These are phyloP conservation scores for Lampropteryx suffumata DNA, from an alignment of 2,888 invertebrate species.

Conservation along the genomic window DNA sequence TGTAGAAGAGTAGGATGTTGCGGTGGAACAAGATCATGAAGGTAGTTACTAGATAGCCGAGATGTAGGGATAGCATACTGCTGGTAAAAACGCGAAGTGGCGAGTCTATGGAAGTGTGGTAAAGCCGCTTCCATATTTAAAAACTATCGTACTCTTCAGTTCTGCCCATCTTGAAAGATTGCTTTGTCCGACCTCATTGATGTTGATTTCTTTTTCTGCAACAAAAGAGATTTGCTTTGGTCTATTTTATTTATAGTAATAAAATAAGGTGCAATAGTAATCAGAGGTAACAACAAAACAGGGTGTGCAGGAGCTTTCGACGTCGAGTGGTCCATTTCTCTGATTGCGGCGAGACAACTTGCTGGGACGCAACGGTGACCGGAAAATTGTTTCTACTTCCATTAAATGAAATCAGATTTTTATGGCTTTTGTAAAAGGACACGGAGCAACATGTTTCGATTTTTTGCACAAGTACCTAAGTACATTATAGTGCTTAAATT, in stretches of 20 bases:
- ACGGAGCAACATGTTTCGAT: too few relatives aligned
- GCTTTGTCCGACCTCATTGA: conserved; percentile 28
- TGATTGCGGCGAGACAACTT: conserved; percentile 72
- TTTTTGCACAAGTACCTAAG: too few relatives aligned
- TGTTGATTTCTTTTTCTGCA: conserved; percentile 43
- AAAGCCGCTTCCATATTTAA: conserved; percentile 72
- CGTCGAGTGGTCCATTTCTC: conserved; percentile 60
- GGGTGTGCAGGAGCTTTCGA: conserved; percentile 43
- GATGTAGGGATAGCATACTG: conserved; percentile 70
- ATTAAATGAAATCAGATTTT: neutral
- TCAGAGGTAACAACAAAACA: conserved; percentile 37
- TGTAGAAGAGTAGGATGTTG: conserved; percentile 75
- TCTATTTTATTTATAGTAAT: conserved; percentile 34
- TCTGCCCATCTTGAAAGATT: conserved; percentile 33
- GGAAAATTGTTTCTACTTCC: conserved; percentile 14
- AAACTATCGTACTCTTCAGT: conserved; percentile 24
- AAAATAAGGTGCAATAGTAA: conserved; percentile 40
- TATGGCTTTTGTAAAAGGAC: too few relatives aligned
- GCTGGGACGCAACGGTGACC: conserved; percentile 25
- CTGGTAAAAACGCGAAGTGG: conserved; percentile 70
- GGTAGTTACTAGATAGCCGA: conserved; percentile 66
- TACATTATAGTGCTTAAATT: too few relatives aligned
- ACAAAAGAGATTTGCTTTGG: conserved; percentile 40
- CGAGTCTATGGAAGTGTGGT: conserved; percentile 69
- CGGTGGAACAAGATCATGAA: conserved; percentile 71